These are phyloP conservation scores for Cricetomys ansorgei DNA, from an alignment of 2,113 vertebrate species.

Conservation along the genomic window DNA sequence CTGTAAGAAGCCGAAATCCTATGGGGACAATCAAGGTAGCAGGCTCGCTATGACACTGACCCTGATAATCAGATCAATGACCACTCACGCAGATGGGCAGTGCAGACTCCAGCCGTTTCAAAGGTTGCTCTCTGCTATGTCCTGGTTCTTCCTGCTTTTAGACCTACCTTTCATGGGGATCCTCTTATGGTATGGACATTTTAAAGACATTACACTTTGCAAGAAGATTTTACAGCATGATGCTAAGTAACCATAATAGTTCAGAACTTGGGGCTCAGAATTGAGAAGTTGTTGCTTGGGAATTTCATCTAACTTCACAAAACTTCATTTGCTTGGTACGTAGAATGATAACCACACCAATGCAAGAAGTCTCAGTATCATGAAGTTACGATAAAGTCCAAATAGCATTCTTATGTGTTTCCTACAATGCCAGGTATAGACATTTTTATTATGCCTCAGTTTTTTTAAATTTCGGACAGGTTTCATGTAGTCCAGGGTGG, in stretches of 20 bases:
- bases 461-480: not conserved
- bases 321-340: not conserved
- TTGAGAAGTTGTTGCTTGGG: not conserved
- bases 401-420: not conserved
- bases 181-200: not conserved
- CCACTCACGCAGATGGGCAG: not conserved
- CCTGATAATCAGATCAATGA: not conserved
- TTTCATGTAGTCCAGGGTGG: not conserved
- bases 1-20: not conserved
- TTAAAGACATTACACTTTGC: not conserved
- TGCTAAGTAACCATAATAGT: not conserved
- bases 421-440: not conserved
- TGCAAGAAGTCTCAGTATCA: not conserved
- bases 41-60: not conserved
- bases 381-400: not conserved
- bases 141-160: not conserved
- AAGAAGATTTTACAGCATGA: not conserved
- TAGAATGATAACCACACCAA: not conserved
- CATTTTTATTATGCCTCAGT: not conserved
- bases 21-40: not conserved
- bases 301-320: not conserved
- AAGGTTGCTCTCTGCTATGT: not conserved
- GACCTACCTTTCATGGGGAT: not conserved
- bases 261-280: not conserved
- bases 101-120: not conserved